Conservation (phyloP, 2,888 invertebrate genomes). For the Orthosia incerta region DNA sequence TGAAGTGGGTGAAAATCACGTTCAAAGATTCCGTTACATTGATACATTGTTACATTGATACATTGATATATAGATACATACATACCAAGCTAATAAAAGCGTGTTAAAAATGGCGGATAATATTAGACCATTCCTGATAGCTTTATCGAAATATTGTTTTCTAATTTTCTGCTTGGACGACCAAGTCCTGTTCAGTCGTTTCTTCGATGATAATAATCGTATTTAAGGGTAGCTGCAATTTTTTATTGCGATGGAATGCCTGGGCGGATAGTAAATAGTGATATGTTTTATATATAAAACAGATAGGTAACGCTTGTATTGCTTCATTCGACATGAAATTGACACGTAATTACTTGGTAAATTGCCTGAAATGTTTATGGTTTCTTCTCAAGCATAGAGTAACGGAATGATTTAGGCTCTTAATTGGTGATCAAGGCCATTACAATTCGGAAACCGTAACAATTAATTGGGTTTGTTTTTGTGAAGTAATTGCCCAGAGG, state of each 20-base stretch:
- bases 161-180: slow-evolving; percentile 8
- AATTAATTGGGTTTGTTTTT: slow-evolving; percentile 40
- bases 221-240: background rate
- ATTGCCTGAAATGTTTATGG: slow-evolving; percentile 30
- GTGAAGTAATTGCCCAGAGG: slow-evolving; percentile 14
- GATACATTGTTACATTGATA: too few species aligned
- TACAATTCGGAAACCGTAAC: slow-evolving; percentile 7
- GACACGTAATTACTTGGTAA: slow-evolving; percentile 28
- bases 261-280: background rate
- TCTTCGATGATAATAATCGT: background rate
- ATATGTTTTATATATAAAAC: background rate
- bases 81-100: too few species aligned
- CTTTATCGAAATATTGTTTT: slow-evolving; percentile 5
- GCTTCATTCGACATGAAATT: slow-evolving; percentile 36
- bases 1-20: too few species aligned
- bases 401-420: slow-evolving; percentile 24
- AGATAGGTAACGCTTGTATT: slow-evolving; percentile 21
- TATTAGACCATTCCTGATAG: background rate
- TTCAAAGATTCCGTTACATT: too few species aligned
- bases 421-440: slow-evolving; percentile 20
- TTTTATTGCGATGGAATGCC: background rate
- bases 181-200: background rate
- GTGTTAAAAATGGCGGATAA: background rate
- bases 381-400: slow-evolving; percentile 17
- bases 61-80: too few species aligned